Evolutionary conservation across 1,140 invertebrate genomes (phyloP).

Genomic region (Cherax quadricarinatus): DNA sequence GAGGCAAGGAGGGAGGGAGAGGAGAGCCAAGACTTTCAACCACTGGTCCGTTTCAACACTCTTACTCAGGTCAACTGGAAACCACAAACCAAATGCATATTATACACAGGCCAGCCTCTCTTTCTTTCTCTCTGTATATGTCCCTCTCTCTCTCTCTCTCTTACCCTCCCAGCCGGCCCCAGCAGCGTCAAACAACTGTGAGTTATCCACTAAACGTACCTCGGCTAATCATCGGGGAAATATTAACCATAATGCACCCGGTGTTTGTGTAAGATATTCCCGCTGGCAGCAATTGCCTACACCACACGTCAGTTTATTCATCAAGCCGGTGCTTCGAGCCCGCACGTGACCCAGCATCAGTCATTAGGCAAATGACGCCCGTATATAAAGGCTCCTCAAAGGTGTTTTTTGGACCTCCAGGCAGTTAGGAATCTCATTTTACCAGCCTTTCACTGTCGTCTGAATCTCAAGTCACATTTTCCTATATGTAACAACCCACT

Average conservation of each 20-base stretch:
- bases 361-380: conserved; percentile 47
- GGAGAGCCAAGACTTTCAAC: neutral
- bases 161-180: neutral
- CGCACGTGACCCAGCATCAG: conserved; percentile 51
- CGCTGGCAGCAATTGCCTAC: conserved; percentile 30
- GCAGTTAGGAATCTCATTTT: neutral
- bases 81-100: no score
- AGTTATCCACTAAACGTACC: conserved; percentile 39
- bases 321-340: conserved; percentile 1
- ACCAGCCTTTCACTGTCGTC: no score
- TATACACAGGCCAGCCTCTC: neutral
- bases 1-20: neutral
- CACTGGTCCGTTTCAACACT: no score
- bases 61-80: no score
- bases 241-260: conserved; percentile 39
- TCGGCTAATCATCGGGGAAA: conserved; percentile 33
- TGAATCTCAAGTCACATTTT: no score
- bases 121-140: neutral
- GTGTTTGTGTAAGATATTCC: conserved; percentile 58
- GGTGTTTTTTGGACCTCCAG: neutral
- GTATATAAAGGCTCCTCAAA: conserved; percentile 48
- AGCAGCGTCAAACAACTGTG: neutral
- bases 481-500: no score
- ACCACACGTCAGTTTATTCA: conserved; percentile 43
- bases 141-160: conserved; percentile 18